Evolutionary conservation across 2,888 invertebrate species (phyloP), one percentile per base, ranked within the genome.

Genomic region (Plagodis dolabraria): DNA sequence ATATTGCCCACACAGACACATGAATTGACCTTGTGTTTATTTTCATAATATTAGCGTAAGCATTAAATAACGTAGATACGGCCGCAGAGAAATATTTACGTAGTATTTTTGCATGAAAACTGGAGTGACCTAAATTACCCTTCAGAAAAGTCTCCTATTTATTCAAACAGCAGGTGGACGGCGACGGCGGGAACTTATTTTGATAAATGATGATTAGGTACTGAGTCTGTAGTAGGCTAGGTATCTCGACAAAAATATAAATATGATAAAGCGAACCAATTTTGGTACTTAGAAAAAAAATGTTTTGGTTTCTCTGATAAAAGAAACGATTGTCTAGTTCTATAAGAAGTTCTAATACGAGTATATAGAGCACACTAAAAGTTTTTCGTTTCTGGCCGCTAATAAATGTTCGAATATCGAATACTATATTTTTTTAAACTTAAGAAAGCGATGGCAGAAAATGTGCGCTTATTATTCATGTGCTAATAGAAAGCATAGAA

Each of bases 101-200:
- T 22, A 22, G 22, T 64, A 66, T 57, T 65, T 64, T 63, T 58
- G 54, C 60, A 60, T 65, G 59, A 59, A 64, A 61, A 64, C 36
- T 46, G 55, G 59, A 63, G 58, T 63, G 64, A 64, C 63, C 68
- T 61, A 64, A 64, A 64, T 66, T 61, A 61, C 63, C 45, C 56
- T 56, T 36, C 49, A 44, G 59, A 58, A 64, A 65, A 61, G 49
- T 57, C 53, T 63, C 50, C 53, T 57, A 61, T 61, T 61, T 61
- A 57, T 61, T 57, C 57, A 53, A 53, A 61, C 56, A 61, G 61
- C 61, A 53, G 56, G 60, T 60, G 56, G 56, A 56, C 53, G 56
- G 46, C 22, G 22, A 4, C 22, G 22, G 22, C 42, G 50, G 49
- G 56, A 61, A 53, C 50, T 57, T 64, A 61, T 64, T 65, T 58